Conservation (phyloP, 1,140 invertebrate genomes). For the Drosophila sp. region DNA sequence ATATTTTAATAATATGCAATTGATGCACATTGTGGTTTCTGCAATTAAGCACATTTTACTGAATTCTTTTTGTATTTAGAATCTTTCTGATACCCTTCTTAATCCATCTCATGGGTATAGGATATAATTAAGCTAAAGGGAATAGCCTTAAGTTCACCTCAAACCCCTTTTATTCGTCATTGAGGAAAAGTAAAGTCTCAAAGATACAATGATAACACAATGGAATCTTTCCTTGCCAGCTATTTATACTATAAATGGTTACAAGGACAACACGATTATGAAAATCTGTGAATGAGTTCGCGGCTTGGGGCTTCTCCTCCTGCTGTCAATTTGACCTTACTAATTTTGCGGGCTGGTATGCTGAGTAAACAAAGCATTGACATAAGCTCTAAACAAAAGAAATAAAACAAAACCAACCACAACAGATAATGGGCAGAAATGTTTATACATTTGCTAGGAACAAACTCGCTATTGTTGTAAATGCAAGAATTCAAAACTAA, state of each 20-base stretch:
- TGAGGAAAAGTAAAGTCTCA: constrained; percentile 6
- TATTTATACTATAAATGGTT: constrained; percentile 65
- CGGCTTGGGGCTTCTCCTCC: constrained; percentile 23
- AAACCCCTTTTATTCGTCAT: not conserved
- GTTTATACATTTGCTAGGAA: constrained; percentile 50
- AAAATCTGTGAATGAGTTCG: constrained; percentile 55
- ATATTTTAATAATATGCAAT: no score
- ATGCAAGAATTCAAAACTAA: constrained; percentile 41
- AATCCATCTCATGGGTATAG: not conserved
- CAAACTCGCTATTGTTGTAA: constrained; percentile 57
- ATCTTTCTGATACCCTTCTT: not conserved
- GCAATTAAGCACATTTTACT: no score
- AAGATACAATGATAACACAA: constrained; percentile 25
- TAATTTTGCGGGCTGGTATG: constrained; percentile 47
- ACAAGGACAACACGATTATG: constrained; percentile 74
- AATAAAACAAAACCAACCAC: constrained; percentile 33
- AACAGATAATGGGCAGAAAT: constrained; percentile 66
- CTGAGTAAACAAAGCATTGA: constrained; percentile 64
- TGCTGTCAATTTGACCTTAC: constrained; percentile 70
- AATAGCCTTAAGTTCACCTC: constrained; percentile 13
- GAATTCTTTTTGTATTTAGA: not conserved
- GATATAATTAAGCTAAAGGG: constrained; percentile 10
- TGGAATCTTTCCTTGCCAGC: constrained; percentile 30
- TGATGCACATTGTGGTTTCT: no score
- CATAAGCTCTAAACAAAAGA: constrained; percentile 70